Evolutionary conservation across 1,140 invertebrate genomes (phyloP), one percentile per base, ranked within the genome.

Genomic region (Brachionus rotundiformis): DNA sequence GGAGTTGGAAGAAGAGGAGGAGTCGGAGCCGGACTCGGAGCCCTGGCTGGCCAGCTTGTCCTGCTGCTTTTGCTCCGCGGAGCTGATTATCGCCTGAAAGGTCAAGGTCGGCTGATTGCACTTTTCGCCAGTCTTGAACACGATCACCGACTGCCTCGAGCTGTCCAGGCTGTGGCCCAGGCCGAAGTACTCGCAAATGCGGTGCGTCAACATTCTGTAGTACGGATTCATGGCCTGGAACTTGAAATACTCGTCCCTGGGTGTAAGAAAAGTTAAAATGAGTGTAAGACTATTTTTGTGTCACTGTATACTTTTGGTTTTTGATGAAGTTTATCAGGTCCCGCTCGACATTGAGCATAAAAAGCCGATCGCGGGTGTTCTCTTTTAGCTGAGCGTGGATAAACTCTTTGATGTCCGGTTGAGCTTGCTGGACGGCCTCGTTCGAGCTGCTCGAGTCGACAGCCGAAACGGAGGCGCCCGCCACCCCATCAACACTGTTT

Each of bases 191-290:
- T 79, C 76, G 31, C 76, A 59, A 8, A 79, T 63, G n/a, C 76
- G 76, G 54, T 79, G 76, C 19, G 36, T 41, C 44, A 79, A 39
- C 76, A 79, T 79, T 27, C 76, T 27, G 49, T 79, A 79, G 31
- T 79, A 79, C 3, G 76, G 76, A 25, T 79, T 79, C 76, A 79
- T 79, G 19, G 76, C 44, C 31, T 79, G 29, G n/a, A 79, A 79
- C 10, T 79, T 79, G 27, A 19, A 31, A 31, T 33, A 33, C 76
- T 79, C 76, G 4, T 33, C 39, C 25, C 47, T 76, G 23, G 3
- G 27, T 41, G 8, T 1, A 75, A 75, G 10, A 25, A 11, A 11
- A 27, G 33, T 39, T 39, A 75, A n/a, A 75, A 29, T 49, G 47
- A n/a, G 29, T 19, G 25, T n/a, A 23, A 23, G 13, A 31, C 11